Conservation (phyloP, 2,113 vertebrate genomes). For the Chionomys nivalis region DNA sequence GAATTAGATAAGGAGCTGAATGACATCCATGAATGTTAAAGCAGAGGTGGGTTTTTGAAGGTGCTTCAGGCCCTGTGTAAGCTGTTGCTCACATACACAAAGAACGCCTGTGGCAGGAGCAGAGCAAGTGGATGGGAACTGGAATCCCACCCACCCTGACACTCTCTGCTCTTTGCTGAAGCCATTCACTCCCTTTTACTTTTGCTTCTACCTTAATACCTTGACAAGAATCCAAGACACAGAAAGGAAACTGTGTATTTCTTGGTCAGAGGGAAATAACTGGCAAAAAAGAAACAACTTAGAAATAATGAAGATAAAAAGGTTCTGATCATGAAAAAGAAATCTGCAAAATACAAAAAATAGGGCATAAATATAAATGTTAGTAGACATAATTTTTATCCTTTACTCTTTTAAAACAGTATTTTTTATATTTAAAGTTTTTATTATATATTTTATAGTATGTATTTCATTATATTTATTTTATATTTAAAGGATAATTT, state of each 20-base stretch:
- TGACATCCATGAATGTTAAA: constrained; percentile 17
- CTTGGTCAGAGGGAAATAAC: not conserved
- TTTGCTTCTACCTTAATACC: not conserved
- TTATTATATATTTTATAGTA: too few species aligned
- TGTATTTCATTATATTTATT: too few species aligned
- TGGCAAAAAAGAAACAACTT: not conserved
- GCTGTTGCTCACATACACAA: not conserved
- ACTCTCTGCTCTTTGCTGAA: not conserved
- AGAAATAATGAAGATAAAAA: constrained; percentile 18
- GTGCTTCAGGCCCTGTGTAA: not conserved
- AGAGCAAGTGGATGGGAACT: not conserved
- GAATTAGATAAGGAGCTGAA: not conserved
- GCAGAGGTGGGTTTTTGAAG: not conserved
- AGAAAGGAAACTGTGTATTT: not conserved
- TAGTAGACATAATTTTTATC: not conserved
- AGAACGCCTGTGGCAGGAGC: not conserved
- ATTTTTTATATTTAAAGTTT: constrained; percentile 7
- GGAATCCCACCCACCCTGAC: not conserved
- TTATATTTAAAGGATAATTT: not conserved
- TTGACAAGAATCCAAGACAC: not conserved
- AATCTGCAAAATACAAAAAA: constrained; percentile 28
- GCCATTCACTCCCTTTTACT: not conserved
- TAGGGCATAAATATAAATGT: not conserved
- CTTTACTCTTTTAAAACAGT: constrained; percentile 37
- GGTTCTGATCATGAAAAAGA: constrained; percentile 1